Conservation (phyloP, 2,888 invertebrate species). For the Pilophorus perplexus region DNA sequence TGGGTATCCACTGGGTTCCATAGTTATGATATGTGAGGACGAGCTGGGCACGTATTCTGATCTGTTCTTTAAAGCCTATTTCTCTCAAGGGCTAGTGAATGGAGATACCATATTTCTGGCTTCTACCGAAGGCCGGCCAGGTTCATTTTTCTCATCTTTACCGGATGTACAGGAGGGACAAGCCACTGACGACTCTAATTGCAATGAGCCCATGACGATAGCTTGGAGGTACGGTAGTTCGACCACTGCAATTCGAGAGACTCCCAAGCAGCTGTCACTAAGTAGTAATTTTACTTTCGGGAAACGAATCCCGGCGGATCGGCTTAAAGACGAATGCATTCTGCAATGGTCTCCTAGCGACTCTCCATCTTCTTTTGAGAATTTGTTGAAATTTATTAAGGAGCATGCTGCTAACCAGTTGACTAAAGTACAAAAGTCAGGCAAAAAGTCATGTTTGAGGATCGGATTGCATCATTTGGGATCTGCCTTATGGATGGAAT, state of each 20-base stretch:
- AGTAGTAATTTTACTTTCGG: conserved; percentile 30
- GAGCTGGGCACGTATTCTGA: conserved; percentile 22
- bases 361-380: neutral
- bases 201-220: conserved; percentile 21
- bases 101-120: conserved; percentile 14
- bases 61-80: conserved; percentile 16
- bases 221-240: conserved; percentile 24
- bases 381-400: neutral
- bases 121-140: neutral
- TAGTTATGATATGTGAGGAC: conserved; percentile 18
- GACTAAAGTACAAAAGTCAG: neutral
- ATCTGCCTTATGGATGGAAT: conserved; percentile 4
- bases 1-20: conserved; percentile 30
- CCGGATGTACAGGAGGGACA: conserved; percentile 4
- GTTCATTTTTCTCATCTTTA: conserved; percentile 9
- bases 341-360: neutral
- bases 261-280: conserved; percentile 6
- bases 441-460: neutral
- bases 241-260: neutral
- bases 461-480: conserved; percentile 21
- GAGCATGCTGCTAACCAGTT: neutral
- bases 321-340: neutral
- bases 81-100: conserved; percentile 22
- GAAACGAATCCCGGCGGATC: conserved; percentile 2
- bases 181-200: neutral